A percentile compares a stretch with the other conserved stretches of the same genome.
Conservation (phyloP, 2,888 invertebrate species). For the Tigriopus californicus region DNA sequence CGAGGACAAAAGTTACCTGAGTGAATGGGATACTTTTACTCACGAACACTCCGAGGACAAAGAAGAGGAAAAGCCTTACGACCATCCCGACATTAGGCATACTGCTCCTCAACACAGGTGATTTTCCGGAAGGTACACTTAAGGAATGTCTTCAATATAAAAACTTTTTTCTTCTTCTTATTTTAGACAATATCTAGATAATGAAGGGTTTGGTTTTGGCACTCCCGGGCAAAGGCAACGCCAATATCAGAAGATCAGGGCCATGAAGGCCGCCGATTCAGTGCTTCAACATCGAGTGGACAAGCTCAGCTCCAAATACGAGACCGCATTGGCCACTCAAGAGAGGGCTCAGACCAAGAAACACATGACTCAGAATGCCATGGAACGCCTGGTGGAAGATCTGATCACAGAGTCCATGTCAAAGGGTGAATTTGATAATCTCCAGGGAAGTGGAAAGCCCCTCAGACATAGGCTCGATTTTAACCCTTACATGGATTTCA, state of each 20-base stretch:
- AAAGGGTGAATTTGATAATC: conserved; percentile 6
- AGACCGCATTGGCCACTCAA: neutral
- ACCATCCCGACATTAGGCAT: neutral
- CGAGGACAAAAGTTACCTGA: neutral
- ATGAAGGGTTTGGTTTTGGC: conserved; percentile 4
- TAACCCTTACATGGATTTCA: conserved; percentile 2
- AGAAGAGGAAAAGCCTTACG: neutral
- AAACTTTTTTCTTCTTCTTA: no score
- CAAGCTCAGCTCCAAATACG: neutral
- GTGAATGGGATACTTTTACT: neutral
- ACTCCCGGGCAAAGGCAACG: conserved; percentile 2
- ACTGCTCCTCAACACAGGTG: conserved; percentile 5
- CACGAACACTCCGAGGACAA: neutral
- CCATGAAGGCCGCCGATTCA: neutral
- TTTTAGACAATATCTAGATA: neutral
- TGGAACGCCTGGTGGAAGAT: conserved; percentile 7
- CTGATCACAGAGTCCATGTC: conserved; percentile 3
- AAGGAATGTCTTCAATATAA: no score
- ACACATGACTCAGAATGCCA: neutral
- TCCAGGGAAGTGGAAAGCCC: neutral
- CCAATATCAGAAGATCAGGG: neutral
- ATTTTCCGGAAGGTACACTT: no score
- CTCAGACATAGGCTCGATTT: neutral
- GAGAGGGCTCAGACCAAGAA: neutral
- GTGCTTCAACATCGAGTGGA: conserved; percentile 2